Percentiles rank a stretch among this genome's conserved stretches.
Evolutionary conservation across 2,113 vertebrate species (phyloP).

Genomic region (Catharus minimus): DNA sequence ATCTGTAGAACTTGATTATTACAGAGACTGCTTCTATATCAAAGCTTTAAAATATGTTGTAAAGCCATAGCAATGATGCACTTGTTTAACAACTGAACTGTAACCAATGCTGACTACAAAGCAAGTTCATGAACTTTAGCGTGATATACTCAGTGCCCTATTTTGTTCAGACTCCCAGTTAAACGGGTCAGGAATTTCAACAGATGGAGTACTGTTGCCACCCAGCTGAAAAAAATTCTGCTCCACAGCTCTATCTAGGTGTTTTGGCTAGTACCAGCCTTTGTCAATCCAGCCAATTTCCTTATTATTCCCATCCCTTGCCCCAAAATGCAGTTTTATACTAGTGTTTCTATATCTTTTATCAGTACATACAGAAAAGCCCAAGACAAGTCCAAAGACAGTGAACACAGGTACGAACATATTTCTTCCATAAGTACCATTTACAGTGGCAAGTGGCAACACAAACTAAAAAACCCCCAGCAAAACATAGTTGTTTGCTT

Average conservation of each 20-base stretch:
- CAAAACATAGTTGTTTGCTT: neutral
- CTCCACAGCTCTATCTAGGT: neutral
- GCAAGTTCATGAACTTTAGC: constrained; percentile 53
- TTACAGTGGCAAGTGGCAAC: neutral
- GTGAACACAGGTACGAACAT: neutral
- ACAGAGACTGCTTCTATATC: constrained; percentile 32
- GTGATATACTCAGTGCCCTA: neutral
- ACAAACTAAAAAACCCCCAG: neutral
- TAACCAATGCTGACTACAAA: constrained; percentile 46
- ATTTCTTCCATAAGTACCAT: neutral
- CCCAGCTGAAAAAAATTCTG: neutral
- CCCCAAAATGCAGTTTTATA: neutral
- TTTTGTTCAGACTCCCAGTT: neutral
- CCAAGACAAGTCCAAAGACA: neutral
- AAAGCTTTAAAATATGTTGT: constrained; percentile 53
- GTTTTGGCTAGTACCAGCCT: neutral
- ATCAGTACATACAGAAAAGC: neutral
- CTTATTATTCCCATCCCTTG: neutral
- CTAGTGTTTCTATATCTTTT: neutral
- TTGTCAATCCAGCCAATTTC: neutral
- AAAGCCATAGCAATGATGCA: constrained; percentile 35
- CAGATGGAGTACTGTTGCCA: neutral
- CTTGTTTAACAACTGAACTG: constrained; percentile 34
- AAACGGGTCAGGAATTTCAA: constrained; percentile 19
- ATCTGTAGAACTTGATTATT: constrained; percentile 7